phyloP scores from a whole-genome alignment of 2,113 vertebrate genomes.

The Salvelinus namaycush region DNA sequence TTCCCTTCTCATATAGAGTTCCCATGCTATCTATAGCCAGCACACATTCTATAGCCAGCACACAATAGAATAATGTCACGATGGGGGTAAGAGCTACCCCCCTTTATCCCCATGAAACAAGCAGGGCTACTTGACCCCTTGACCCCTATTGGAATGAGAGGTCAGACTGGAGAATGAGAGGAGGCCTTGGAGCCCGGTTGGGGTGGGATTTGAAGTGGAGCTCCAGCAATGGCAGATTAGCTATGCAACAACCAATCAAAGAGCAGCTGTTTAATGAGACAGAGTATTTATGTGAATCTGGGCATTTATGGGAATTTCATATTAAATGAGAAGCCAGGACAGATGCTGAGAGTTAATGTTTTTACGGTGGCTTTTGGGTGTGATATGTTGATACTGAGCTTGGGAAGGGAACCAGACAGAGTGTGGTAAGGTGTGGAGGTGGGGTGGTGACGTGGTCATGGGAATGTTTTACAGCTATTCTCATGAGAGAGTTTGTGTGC shows the following conservation, averaged over 20 bases:
- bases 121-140: conserved; percentile 59
- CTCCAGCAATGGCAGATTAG: conserved; percentile 48
- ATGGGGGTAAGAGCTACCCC: conserved; percentile 28
- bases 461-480: conserved; percentile 22
- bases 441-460: conserved; percentile 26
- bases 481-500: conserved; percentile 17
- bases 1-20: too few relatives aligned
- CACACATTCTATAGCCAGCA: conserved; percentile 46
- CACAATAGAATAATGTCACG: conserved; percentile 51
- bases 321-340: conserved; percentile 3
- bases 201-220: conserved; percentile 22
- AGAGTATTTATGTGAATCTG: neutral
- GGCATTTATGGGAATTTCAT: conserved; percentile 18
- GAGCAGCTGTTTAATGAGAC: conserved; percentile 1
- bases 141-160: conserved; percentile 38
- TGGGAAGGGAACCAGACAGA: neutral
- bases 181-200: conserved; percentile 16
- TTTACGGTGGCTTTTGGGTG: neutral
- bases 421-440: conserved; percentile 7
- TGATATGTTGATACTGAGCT: neutral
- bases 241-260: conserved; percentile 26
- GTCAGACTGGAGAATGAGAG: conserved; percentile 44
- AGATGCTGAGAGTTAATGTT: conserved; percentile 28
- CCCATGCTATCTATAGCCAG: conserved; percentile 26
- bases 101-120: conserved; percentile 54